phyloP scores from a whole-genome alignment of 2,888 invertebrate genomes.

The Sturmia bella region DNA sequence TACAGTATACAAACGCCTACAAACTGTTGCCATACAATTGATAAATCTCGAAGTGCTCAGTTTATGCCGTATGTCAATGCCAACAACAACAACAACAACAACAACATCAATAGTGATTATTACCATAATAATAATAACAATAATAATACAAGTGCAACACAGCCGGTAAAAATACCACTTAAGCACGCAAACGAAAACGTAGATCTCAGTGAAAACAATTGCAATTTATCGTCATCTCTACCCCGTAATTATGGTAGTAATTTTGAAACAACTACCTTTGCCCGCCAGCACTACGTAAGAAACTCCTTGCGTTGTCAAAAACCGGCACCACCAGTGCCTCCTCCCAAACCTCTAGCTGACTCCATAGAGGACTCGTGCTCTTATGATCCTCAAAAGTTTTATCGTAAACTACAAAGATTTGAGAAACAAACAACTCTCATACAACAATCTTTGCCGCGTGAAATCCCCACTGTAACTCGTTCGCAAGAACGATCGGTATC shows the following conservation, averaged over 20 bases:
- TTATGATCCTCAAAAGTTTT: conserved; percentile 75
- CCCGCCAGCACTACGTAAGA: conserved; percentile 56
- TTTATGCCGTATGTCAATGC: conserved; percentile 38
- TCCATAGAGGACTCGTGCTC: conserved; percentile 18
- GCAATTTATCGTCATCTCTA: conserved; percentile 66
- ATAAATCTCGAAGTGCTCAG: conserved; percentile 71
- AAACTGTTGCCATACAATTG: conserved; percentile 80
- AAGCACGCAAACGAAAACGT: background rate
- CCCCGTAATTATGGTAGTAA: conserved; percentile 71
- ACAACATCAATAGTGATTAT: conserved; percentile 16
- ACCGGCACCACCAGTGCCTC: conserved; percentile 72
- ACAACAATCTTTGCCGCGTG: conserved; percentile 49
- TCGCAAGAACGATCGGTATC: conserved; percentile 65
- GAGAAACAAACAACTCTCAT: conserved; percentile 72
- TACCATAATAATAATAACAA: conserved; percentile 32
- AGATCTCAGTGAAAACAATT: conserved; percentile 20
- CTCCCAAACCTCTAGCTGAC: conserved; percentile 71
- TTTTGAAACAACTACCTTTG: conserved; percentile 54
- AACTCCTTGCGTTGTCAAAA: conserved; percentile 58
- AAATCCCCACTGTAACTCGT: conserved; percentile 11
- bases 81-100: conserved; percentile 17
- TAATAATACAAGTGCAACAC: too few species aligned
- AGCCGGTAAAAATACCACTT: conserved; percentile 66
- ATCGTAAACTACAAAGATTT: conserved; percentile 74
- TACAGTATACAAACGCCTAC: conserved; percentile 72